phyloP scores from a whole-genome alignment of 2,888 invertebrate species.

The Plusia festucae region DNA sequence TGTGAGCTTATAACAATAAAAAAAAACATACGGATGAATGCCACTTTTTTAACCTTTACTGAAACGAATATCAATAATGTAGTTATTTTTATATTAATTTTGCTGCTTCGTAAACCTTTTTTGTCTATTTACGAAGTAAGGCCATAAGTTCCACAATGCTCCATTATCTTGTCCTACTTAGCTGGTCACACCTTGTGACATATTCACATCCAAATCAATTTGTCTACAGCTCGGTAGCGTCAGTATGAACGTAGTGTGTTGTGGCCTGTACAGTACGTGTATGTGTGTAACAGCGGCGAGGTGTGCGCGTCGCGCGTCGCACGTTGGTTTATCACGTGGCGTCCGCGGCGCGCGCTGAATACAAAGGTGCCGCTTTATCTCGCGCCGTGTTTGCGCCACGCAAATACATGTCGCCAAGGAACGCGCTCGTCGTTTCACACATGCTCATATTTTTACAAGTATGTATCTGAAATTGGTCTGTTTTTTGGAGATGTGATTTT shows the following conservation, averaged over 20 bases:
- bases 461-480: constrained; percentile 2
- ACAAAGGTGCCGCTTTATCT: constrained; percentile 32
- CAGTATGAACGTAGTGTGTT: neutral
- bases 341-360: constrained; percentile 54
- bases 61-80: too few relatives aligned
- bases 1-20: too few relatives aligned
- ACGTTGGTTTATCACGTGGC: constrained; percentile 56
- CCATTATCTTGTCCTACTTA: neutral
- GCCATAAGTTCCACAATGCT: neutral
- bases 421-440: neutral
- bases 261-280: neutral
- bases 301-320: constrained; percentile 3
- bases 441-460: constrained; percentile 17
- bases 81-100: too few relatives aligned
- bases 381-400: constrained; percentile 31
- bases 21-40: too few relatives aligned
- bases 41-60: too few relatives aligned
- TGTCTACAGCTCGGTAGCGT: neutral
- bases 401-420: constrained; percentile 27
- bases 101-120: neutral
- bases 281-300: neutral
- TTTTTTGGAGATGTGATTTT: neutral
- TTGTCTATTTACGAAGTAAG: too few relatives aligned
- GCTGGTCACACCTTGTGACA: neutral
- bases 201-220: constrained; percentile 4